A percentile compares a stretch with the other conserved stretches of the same genome.
Conservation (phyloP, 2,113 vertebrate genomes). For the Piprites chloris region DNA sequence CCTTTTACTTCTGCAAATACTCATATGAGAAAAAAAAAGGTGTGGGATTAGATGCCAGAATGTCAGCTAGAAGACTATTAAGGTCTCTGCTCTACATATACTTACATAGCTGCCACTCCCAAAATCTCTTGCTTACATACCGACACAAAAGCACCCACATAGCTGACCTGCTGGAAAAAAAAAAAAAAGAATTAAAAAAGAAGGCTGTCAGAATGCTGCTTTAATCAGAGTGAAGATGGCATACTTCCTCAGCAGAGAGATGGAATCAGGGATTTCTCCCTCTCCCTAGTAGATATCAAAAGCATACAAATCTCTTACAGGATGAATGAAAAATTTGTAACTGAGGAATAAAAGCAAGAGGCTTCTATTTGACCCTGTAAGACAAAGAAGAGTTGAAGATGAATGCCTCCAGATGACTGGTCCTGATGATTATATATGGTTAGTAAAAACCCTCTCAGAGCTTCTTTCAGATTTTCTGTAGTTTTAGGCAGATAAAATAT, state of each 20-base stretch:
- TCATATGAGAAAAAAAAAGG: not conserved
- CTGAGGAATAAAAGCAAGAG: not conserved
- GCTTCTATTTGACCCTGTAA: not conserved
- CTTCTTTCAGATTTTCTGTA: not conserved
- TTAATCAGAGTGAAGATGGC: not conserved
- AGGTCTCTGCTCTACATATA: not conserved
- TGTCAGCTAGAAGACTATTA: not conserved
- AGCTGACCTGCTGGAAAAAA: not conserved
- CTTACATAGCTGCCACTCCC: not conserved
- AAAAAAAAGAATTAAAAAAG: not conserved
- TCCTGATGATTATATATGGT: too few species aligned
- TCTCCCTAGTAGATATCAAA: not conserved
- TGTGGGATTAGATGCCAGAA: not conserved
- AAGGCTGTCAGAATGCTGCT: not conserved
- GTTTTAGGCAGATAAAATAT: not conserved
- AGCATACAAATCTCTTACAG: not conserved
- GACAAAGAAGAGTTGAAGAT: not conserved
- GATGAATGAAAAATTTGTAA: not conserved
- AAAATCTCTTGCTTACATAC: not conserved
- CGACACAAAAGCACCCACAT: not conserved
- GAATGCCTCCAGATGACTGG: not conserved
- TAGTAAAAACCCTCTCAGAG: not conserved
- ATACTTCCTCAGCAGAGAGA: not conserved
- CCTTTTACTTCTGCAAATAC: not conserved
- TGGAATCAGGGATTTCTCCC: not conserved